Base-by-base conservation (phyloP, 2,113 vertebrate species). In the Mastomys coucha region DNA sequence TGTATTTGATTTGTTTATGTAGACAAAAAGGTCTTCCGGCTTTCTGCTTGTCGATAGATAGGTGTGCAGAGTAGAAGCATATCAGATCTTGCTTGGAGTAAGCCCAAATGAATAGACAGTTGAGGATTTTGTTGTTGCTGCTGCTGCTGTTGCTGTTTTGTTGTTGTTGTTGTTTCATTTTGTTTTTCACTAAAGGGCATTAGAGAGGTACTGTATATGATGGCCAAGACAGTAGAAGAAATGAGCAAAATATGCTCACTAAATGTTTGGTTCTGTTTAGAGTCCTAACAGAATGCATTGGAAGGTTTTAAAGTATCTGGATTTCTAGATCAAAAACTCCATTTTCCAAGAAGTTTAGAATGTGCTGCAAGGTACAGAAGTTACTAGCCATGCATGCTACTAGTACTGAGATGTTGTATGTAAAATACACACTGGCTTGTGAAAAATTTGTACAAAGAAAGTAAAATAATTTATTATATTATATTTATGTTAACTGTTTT, bases 1-100 rank as follows among this genome's bases (percentile, higher is more conserved):
- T 93, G 72, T 89, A 12, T 84, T 88, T 80, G 84, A 73, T 81
- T 4, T 96, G 31, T 94, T 96, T 94, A 82, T 82, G 91, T 94
- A 96, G 93, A 85, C 85, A 69, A 45, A 77, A 58, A 49, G 75
- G 67, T 6, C 16, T 95, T 93, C 87, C 90, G 88, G 72, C 65
- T 94, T 81, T 96, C 72, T 91, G n/a, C 16, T 87, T 51, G 76
- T 3, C 28, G 67, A 53, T 84, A 19, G 72, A 72, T 78, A 56
- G 65, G 28, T 33, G 65, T 94, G 49, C 3, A 0, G 76, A 51
- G 70, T 42, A 87, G 86, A 82, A 67, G 6, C 56, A 39, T 76
- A 78, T 89, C 63, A 67, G 73, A 51, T 39, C 82, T 76, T 58
- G 28, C 26, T 94, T 90, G 60, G 86, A 86, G 87, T 12, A 28